A percentile compares a stretch with the other conserved stretches of the same genome.
phyloP scores from a whole-genome alignment of 2,888 invertebrate genomes.

The Drosophila borealis region DNA sequence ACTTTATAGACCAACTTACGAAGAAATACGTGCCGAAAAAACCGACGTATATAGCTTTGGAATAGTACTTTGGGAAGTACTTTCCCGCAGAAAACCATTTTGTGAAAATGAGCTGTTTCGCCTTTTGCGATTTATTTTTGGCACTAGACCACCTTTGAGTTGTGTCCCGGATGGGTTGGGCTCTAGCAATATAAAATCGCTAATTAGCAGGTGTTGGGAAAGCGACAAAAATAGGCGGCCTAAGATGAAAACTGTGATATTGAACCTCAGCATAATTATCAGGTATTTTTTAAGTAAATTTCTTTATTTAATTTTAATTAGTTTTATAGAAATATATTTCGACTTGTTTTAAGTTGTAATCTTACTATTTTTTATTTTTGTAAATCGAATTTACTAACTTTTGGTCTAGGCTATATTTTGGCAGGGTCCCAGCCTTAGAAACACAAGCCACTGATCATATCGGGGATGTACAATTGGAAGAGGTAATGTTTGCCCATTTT shows the following conservation, averaged over 20 bases:
- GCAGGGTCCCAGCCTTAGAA: background rate
- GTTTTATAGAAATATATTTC: no score
- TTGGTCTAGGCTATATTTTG: background rate
- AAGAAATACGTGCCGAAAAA: background rate
- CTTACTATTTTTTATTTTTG: no score
- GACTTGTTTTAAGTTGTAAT: no score
- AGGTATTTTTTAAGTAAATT: background rate
- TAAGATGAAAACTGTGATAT: background rate
- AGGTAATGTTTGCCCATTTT: background rate
- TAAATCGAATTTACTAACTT: background rate
- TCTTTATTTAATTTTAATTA: background rate
- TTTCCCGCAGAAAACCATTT: background rate
- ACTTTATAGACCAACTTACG: slow-evolving; percentile 1
- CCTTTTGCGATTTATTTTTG: no score
- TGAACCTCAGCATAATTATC: background rate
- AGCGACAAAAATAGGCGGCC: background rate
- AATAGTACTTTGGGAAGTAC: slow-evolving; percentile 17
- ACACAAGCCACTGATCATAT: background rate
- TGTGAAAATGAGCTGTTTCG: background rate
- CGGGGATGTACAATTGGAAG: background rate
- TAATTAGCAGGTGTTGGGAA: slow-evolving; percentile 2
- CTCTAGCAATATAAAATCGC: background rate
- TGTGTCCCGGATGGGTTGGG: background rate
- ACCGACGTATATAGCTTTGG: slow-evolving; percentile 22
- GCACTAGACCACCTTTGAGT: background rate